phyloP scores from a whole-genome alignment of 2,797 vertebrate genomes.

The Takifugu rubripes region DNA sequence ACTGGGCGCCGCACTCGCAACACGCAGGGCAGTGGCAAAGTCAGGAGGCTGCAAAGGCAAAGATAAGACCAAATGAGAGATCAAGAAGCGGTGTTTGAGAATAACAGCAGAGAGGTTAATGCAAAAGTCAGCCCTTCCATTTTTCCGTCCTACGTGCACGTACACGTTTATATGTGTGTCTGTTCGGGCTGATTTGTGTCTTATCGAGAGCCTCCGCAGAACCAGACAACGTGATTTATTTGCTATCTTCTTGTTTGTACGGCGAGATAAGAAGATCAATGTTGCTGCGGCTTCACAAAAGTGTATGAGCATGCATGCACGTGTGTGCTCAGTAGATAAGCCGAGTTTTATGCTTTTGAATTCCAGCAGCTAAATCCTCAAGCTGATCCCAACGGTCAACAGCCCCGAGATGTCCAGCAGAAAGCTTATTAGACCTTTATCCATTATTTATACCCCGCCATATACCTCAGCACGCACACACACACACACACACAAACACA shows the following conservation, averaged over 20 bases:
- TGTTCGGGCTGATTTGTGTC: conserved; percentile 72
- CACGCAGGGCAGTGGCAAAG: conserved; percentile 25
- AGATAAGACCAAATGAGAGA: conserved; percentile 42
- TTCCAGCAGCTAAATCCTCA: conserved; percentile 65
- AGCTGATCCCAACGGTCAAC: conserved; percentile 72
- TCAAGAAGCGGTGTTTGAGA: conserved; percentile 26
- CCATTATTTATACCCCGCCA: conserved; percentile 60
- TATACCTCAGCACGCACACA: conserved; percentile 13
- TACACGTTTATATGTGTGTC: conserved; percentile 21
- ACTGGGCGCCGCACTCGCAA: conserved; percentile 19
- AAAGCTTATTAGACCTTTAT: conserved; percentile 66
- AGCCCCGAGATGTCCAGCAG: conserved; percentile 59
- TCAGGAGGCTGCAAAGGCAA: conserved; percentile 37
- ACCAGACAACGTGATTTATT: conserved; percentile 70
- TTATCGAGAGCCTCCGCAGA: conserved; percentile 71
- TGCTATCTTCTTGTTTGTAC: conserved; percentile 69
- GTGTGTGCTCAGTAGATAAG: conserved; percentile 42
- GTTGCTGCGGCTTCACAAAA: conserved; percentile 22
- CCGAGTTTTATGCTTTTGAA: conserved; percentile 41
- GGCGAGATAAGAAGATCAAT: conserved; percentile 62
- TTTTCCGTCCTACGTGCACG: conserved; percentile 34
- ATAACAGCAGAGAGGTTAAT: conserved; percentile 40
- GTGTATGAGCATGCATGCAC: conserved; percentile 2
- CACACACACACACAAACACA: conserved; percentile 8
- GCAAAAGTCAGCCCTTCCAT: conserved; percentile 46